Evolutionary conservation across 2,888 invertebrate species (phyloP).

Genomic region (Bruchidius siliquastri): DNA sequence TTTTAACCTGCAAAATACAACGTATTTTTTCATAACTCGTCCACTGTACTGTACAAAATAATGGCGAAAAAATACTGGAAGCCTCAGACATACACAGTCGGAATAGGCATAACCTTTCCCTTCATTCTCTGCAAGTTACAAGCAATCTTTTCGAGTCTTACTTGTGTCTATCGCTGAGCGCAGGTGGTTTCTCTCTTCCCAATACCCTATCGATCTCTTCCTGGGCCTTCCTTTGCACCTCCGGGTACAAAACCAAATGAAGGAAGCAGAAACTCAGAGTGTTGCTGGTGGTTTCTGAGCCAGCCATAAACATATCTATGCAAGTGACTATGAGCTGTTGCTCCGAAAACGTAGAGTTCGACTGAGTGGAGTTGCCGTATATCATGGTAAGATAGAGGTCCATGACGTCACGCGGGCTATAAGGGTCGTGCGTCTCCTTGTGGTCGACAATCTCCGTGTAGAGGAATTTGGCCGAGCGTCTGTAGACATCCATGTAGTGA

Average conservation of each 20-base stretch:
- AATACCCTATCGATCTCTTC: constrained; percentile 73
- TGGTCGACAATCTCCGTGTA: constrained; percentile 67
- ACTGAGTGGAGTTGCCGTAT: constrained; percentile 51
- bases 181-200: constrained; percentile 64
- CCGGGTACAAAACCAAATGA: constrained; percentile 65
- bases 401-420: constrained; percentile 72
- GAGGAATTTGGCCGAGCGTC: constrained; percentile 68
- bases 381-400: constrained; percentile 72
- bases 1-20: constrained; percentile 63
- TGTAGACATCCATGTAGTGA: constrained; percentile 65
- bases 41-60: too few species aligned
- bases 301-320: constrained; percentile 83
- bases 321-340: constrained; percentile 74
- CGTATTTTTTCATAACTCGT: too few species aligned
- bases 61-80: too few species aligned
- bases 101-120: too few species aligned
- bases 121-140: too few species aligned
- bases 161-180: constrained; percentile 66
- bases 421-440: constrained; percentile 58
- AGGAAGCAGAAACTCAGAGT: constrained; percentile 72
- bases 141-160: too few species aligned
- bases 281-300: constrained; percentile 81
- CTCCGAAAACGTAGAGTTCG: constrained; percentile 53
- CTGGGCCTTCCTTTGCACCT: constrained; percentile 70
- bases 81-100: too few species aligned